A percentile compares a stretch with the other conserved stretches of the same genome.
These are phyloP conservation scores for Eurosta solidaginis DNA, from an alignment of 1,140 invertebrate species.

Conservation along the genomic window DNA sequence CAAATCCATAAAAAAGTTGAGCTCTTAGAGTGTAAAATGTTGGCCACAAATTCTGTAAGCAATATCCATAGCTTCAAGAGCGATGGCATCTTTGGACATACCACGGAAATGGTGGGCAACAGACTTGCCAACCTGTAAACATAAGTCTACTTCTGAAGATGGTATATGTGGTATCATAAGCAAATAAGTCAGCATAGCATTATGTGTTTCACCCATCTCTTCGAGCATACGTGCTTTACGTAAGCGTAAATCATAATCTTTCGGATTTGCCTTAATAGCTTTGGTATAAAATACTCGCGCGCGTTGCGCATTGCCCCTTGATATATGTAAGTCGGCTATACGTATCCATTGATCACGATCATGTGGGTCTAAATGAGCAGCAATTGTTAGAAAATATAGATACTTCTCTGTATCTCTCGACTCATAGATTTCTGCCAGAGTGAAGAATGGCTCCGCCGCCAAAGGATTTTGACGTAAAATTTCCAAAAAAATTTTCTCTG, in stretches of 20 bases:
- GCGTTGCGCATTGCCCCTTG: no score
- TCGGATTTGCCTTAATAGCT: conserved; percentile 71
- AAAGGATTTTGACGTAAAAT: conserved; percentile 86
- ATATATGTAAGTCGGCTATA: conserved; percentile 77
- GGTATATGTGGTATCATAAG: no score
- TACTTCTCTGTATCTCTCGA: conserved; percentile 81
- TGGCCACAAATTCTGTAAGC: conserved; percentile 74
- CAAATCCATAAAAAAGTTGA: conserved; percentile 84
- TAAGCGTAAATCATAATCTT: no score
- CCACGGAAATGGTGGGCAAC: conserved; percentile 77
- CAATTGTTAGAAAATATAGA: conserved; percentile 83
- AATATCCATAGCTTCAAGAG: no score
- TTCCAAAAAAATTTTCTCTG: conserved; percentile 89
- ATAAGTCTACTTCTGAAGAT: conserved; percentile 69
- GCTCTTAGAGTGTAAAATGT: conserved; percentile 72
- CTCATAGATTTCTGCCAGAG: conserved; percentile 88
- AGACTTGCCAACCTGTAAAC: conserved; percentile 77
- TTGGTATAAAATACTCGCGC: conserved; percentile 83
- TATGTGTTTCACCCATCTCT: conserved; percentile 71
- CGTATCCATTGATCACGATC: no score
- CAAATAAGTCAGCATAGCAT: conserved; percentile 73
- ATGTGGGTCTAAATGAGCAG: conserved; percentile 84
- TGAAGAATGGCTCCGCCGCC: conserved; percentile 87
- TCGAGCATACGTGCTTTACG: no score
- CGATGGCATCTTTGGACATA: no score